Conservation (phyloP, 1,140 invertebrate species). For the Phymorhynchus buccinoides region DNA sequence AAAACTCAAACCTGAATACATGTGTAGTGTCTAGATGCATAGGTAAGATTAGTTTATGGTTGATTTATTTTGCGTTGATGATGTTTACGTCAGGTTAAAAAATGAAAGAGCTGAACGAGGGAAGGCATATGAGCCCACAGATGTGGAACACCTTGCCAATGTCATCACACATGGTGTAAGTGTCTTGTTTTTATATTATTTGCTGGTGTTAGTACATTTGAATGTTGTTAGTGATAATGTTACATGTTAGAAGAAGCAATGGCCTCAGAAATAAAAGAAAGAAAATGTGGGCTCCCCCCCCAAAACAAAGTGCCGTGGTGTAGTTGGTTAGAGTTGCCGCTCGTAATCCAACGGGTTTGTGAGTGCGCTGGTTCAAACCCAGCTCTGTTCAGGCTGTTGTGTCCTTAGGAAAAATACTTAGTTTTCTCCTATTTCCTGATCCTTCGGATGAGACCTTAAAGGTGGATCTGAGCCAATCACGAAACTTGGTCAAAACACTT, state of each 20-base stretch:
- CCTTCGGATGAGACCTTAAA: background rate
- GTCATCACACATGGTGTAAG: constrained; percentile 88
- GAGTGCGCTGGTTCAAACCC: no score
- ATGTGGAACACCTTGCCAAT: constrained; percentile 92
- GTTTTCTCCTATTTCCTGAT: no score
- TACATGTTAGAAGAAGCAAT: background rate
- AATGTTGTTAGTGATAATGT: background rate
- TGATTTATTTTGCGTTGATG: constrained; percentile 9
- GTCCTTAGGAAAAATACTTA: background rate
- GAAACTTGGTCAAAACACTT: no score
- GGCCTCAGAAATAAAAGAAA: background rate
- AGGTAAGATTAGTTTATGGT: no score
- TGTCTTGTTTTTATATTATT: background rate
- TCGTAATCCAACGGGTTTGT: no score
- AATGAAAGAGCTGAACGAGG: constrained; percentile 79
- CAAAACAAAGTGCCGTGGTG: background rate
- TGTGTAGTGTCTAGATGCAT: no score
- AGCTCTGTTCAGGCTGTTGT: no score
- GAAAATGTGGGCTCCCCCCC: background rate
- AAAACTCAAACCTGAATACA: no score
- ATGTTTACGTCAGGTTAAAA: constrained; percentile 78
- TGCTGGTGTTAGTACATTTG: background rate
- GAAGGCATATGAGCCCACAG: constrained; percentile 82
- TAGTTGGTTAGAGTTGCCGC: no score
- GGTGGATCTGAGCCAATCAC: no score